Conservation (phyloP, 2,797 vertebrate genomes). For the Xiphophorus birchmanni region DNA sequence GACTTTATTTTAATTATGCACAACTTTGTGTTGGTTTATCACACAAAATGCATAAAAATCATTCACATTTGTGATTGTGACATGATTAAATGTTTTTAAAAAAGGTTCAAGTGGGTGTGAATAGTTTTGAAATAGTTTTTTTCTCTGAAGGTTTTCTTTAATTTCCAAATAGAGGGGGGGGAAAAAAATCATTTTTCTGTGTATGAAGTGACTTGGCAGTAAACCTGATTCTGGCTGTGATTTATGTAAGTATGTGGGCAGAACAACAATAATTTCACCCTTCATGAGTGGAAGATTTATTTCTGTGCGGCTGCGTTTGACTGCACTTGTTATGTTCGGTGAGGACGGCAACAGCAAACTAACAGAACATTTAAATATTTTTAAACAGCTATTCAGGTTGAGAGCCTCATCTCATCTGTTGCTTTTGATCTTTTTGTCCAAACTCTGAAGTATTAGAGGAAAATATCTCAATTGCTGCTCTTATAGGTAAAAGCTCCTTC, state of each 20-base stretch:
- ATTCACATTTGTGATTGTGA: neutral
- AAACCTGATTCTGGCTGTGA: slow-evolving; percentile 1
- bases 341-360: neutral
- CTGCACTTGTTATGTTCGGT: neutral
- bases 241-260: slow-evolving; percentile 1
- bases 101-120: neutral
- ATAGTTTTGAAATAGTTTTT: neutral
- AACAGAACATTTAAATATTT: neutral
- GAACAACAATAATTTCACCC: neutral
- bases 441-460: neutral
- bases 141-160: neutral
- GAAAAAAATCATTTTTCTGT: neutral
- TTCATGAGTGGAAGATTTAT: neutral
- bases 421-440: neutral
- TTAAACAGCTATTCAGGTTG: neutral
- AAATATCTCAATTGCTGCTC: neutral
- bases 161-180: neutral
- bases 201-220: neutral
- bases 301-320: neutral
- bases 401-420: neutral
- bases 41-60: no score
- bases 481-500: neutral
- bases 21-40: neutral
- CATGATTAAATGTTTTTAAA: neutral
- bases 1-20: no score